Base-by-base conservation (phyloP, 2,797 vertebrate species). In the Macroramphosus scolopax region DNA sequence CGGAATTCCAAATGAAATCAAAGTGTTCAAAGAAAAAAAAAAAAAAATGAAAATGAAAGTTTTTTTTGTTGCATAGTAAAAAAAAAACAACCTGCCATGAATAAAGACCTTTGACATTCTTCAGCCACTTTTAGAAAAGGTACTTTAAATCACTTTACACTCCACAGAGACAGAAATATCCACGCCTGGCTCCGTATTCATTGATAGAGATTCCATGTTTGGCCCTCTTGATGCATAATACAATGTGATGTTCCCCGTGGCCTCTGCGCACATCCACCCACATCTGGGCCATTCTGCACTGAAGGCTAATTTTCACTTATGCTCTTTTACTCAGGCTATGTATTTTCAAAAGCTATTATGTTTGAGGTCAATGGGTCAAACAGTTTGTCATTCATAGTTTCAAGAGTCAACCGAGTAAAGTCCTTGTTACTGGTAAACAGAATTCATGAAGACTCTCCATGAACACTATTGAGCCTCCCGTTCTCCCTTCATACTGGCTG, bases 351-450 rank as follows among this genome's bases (percentile, higher is more conserved):
- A 42, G 51, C 54, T 56, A 22, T 69, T 66, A 16, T 53, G 24
- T 30, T 33, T 63, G 34, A 68, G 64, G 46, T 13, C 49, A 50
- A 12, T 45, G 68, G 64, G 38, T 59, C 46, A 60, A 42, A 50
- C 13, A 20, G 42, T 45, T 22, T 3, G 20, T 22, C 50, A 50
- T 58, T 44, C 34, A 42, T 24, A 5, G 2, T 17, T 64, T 64
- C 8, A 56, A 60, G n/a, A n/a, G n/a, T n/a, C n/a, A n/a, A n/a
- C n/a, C n/a, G n/a, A n/a, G n/a, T n/a, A 47, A 67, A 50, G 39
- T 50, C 16, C 28, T 64, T 54, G 43, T 33, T 13, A 33, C 33
- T 17, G 47, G 24, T 31, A 35, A 34, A 32, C 13, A 34, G 34
- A 51, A 44, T 51, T 2, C 9, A 35, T 31, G 47, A 29, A 33